A percentile compares a stretch with the other conserved stretches of the same genome.
Evolutionary conservation across 2,888 invertebrate species (phyloP).

Genomic region (Spatulosminthurus flaviceps): DNA sequence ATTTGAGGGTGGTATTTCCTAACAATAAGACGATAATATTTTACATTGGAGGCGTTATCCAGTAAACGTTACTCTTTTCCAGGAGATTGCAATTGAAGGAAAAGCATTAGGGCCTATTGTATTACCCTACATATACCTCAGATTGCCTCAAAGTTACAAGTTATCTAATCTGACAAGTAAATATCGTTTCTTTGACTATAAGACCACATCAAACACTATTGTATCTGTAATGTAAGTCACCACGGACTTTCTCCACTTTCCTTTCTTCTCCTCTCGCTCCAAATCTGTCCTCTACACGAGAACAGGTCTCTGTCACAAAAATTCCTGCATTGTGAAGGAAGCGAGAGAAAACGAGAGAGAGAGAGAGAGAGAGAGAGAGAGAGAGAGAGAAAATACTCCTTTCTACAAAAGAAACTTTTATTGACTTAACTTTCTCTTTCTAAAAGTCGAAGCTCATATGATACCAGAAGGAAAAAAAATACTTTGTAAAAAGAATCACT

Average conservation of each 20-base stretch:
- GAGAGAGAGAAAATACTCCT: no score
- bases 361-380: no score
- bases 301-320: not conserved
- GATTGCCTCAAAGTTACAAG: not conserved
- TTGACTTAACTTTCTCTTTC: no score
- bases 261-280: not conserved
- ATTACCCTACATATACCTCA: not conserved
- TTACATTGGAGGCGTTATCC: not conserved
- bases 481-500: no score
- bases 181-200: slow-evolving; percentile 11
- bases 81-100: not conserved
- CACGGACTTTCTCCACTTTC: not conserved
- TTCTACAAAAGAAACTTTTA: no score
- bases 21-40: not conserved
- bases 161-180: slow-evolving; percentile 18
- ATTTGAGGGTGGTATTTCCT: no score
- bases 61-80: no score
- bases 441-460: no score
- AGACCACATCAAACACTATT: not conserved
- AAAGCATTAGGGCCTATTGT: not conserved
- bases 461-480: no score
- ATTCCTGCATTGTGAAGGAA: no score
- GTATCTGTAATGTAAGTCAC: not conserved
- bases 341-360: no score
- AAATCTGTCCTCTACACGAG: not conserved